Evolutionary conservation across 92 coral and sea anemone genomes (phyloP).

Genomic region (Bergia sp.): DNA sequence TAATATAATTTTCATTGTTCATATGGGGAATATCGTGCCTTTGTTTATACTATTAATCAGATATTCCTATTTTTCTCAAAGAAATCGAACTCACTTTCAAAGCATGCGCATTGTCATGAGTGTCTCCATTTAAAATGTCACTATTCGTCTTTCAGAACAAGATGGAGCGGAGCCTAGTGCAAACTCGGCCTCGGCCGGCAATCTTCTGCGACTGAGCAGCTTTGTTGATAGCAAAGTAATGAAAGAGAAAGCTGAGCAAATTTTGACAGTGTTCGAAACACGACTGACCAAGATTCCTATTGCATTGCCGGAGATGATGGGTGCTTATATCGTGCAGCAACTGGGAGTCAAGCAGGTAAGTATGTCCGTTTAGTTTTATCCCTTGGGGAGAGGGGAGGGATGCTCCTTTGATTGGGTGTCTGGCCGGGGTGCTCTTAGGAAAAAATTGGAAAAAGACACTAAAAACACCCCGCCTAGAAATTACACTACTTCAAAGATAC

Average conservation of each 20-base stretch:
- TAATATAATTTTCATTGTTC: no score
- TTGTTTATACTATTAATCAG: no score
- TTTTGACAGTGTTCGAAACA: constrained; percentile 77
- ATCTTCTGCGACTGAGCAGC: constrained; percentile 75
- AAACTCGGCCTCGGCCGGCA: constrained; percentile 81
- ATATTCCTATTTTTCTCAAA: no score
- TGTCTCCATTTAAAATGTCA: background rate
- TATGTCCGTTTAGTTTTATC: background rate
- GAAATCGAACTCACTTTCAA: background rate
- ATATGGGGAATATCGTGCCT: no score
- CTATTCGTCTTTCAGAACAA: constrained; percentile 73
- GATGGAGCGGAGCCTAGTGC: constrained; percentile 99
- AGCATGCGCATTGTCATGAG: background rate
- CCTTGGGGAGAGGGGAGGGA: no score
- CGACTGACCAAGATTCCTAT: constrained; percentile 85
- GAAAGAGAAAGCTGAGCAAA: constrained; percentile 75
- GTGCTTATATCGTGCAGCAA: constrained; percentile 70
- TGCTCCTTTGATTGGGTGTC: no score
- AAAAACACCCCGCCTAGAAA: no score
- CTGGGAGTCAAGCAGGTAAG: constrained; percentile 84
- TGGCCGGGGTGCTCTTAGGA: no score
- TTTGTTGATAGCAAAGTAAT: constrained; percentile 75
- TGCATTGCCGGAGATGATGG: constrained; percentile 89
- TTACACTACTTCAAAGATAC: no score
- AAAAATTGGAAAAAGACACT: no score